A percentile compares a stretch with the other conserved stretches of the same genome.
These are phyloP conservation scores for Neuroterus valhalla DNA, from an alignment of 1,140 invertebrate species.

Conservation along the genomic window DNA sequence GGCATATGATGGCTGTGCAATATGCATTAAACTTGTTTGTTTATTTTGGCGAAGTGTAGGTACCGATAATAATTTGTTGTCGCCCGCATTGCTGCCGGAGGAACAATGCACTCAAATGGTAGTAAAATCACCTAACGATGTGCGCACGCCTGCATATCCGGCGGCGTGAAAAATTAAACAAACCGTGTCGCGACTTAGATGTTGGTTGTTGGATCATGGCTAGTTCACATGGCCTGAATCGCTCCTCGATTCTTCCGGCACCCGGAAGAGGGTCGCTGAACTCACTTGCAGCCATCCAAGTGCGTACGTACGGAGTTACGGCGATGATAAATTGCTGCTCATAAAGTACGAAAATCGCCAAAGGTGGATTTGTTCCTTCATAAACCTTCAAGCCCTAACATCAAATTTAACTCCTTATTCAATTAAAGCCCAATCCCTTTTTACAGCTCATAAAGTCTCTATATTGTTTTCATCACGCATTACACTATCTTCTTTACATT, in stretches of 20 bases:
- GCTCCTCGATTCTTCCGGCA: conserved; percentile 18
- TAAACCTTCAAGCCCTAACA: not conserved
- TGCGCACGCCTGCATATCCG: conserved; percentile 5
- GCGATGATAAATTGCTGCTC: conserved; percentile 2
- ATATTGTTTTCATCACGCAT: too few relatives aligned
- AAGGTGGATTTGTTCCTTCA: not conserved
- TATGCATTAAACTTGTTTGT: too few relatives aligned
- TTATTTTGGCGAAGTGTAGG: too few relatives aligned
- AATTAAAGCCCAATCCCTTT: not conserved
- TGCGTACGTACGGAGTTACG: not conserved
- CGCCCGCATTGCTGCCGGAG: not conserved
- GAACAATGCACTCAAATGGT: not conserved
- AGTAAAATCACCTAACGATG: not conserved
- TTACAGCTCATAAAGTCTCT: too few relatives aligned
- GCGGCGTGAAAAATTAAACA: conserved; percentile 8
- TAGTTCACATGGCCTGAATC: conserved; percentile 10
- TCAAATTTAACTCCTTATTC: not conserved
- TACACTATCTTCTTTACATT: too few relatives aligned
- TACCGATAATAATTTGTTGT: not conserved
- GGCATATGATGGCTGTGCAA: too few relatives aligned
- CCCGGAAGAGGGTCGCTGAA: conserved; percentile 25
- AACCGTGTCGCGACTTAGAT: conserved; percentile 14
- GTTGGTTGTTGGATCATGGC: not conserved
- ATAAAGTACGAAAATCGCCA: not conserved
- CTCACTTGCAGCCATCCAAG: not conserved